Conservation (phyloP, 2,797 vertebrate genomes). For the Falco novaeseelandiae region DNA sequence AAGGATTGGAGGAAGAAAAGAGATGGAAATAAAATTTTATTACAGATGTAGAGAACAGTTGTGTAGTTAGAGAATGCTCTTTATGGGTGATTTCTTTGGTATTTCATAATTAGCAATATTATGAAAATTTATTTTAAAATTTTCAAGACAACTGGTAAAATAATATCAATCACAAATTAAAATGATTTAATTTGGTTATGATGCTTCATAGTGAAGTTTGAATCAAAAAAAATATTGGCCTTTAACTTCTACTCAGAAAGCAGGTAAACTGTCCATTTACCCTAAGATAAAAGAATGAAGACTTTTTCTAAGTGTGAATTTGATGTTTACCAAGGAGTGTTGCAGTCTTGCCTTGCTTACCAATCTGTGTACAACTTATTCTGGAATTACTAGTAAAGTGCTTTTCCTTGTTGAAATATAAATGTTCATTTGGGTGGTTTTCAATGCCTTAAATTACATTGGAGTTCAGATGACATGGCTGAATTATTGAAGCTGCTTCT, state of each 20-base stretch:
- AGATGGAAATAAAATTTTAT: neutral
- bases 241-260: neutral
- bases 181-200: neutral
- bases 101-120: neutral
- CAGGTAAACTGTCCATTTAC: neutral
- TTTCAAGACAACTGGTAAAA: neutral
- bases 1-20: neutral
- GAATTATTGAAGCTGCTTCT: neutral
- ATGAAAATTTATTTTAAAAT: neutral
- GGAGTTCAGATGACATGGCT: neutral
- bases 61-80: neutral
- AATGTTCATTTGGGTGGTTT: neutral
- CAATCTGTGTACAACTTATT: neutral
- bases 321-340: neutral
- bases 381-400: neutral
- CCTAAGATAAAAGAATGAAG: neutral
- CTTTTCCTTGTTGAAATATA: neutral
- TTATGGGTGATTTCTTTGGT: neutral
- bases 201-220: neutral
- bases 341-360: neutral
- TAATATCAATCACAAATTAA: neutral
- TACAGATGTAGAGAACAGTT: neutral
- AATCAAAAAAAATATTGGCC: neutral
- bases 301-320: neutral
- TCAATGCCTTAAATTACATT: neutral